Evolutionary conservation across 2,113 vertebrate species (phyloP).

Genomic region (Ptilorrhoa leucosticta): DNA sequence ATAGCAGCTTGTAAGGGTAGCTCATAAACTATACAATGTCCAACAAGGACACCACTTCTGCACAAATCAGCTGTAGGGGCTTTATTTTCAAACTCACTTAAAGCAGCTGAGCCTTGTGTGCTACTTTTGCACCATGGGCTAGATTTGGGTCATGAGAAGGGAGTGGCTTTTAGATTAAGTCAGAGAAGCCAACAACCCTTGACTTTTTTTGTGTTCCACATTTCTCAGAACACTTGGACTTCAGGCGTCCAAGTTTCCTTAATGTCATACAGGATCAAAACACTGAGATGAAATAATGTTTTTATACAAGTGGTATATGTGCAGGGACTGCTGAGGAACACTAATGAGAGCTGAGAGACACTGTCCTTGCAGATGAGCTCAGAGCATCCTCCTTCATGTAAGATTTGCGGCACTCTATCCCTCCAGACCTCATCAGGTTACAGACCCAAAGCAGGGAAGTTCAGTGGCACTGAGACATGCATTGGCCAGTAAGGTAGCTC

Average conservation of each 20-base stretch:
- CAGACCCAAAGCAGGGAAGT: not conserved
- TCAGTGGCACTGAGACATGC: not conserved
- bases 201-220: not conserved
- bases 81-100: not conserved
- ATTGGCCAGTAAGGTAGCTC: not conserved
- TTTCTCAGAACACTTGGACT: not conserved
- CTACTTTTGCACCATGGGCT: not conserved
- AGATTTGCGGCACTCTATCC: not conserved
- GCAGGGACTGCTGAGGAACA: not conserved
- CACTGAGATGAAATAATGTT: not conserved
- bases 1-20: not conserved
- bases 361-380: not conserved
- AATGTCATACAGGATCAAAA: not conserved
- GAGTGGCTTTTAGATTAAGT: not conserved
- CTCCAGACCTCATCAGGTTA: not conserved
- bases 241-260: not conserved
- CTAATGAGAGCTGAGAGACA: not conserved
- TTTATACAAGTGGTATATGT: not conserved
- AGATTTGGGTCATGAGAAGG: not conserved
- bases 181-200: not conserved
- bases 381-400: not conserved
- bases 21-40: not conserved
- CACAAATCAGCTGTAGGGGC: not conserved
- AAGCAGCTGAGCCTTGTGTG: not conserved
- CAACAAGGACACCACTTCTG: not conserved